phyloP scores from a whole-genome alignment of 2,888 invertebrate species.

The Adineta ricciae region DNA sequence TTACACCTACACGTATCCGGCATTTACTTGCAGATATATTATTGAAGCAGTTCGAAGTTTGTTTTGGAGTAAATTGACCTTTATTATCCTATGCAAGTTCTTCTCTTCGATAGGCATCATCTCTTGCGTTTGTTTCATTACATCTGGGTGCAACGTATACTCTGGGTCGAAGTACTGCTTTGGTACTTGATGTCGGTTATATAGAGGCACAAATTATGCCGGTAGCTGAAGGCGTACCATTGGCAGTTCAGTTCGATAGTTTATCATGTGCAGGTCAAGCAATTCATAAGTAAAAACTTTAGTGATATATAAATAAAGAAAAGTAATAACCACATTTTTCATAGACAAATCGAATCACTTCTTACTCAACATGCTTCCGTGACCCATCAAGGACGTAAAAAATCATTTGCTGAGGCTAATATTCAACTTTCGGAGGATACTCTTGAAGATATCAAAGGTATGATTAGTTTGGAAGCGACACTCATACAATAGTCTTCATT shows the following conservation, averaged over 20 bases:
- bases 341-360: neutral
- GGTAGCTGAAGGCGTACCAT: conserved; percentile 70
- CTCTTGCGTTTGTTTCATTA: conserved; percentile 69
- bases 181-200: conserved; percentile 81
- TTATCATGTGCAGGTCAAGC: conserved; percentile 66
- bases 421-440: conserved; percentile 46
- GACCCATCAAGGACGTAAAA: neutral
- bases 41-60: conserved; percentile 29
- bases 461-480: no score
- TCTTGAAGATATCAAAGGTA: conserved; percentile 67
- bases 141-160: conserved; percentile 74
- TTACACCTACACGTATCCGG: conserved; percentile 22
- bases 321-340: neutral
- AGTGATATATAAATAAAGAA: no score
- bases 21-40: conserved; percentile 26
- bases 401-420: neutral
- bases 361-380: neutral
- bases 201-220: conserved; percentile 71
- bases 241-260: conserved; percentile 71
- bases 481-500: neutral
- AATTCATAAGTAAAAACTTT: conserved; percentile 41
- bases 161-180: conserved; percentile 67
- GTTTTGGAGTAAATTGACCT: neutral
- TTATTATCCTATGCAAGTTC: neutral
- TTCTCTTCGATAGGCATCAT: conserved; percentile 57